phyloP scores from a whole-genome alignment of 2,113 vertebrate genomes.

The Proteles cristata region DNA sequence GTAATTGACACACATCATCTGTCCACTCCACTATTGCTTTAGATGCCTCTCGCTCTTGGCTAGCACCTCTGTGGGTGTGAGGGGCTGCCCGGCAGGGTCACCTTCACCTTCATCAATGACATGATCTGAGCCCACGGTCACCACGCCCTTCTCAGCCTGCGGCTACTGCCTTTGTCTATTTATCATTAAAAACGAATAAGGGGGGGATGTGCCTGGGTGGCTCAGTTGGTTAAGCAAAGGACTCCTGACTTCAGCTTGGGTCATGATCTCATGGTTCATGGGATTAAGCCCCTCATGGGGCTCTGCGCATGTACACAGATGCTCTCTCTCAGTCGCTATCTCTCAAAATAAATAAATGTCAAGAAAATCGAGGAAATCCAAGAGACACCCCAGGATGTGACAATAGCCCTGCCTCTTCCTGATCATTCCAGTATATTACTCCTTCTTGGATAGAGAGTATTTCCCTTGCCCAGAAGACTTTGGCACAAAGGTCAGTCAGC shows the following conservation, averaged over 20 bases:
- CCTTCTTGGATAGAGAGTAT: background rate
- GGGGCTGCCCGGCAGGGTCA: background rate
- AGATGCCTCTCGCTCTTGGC: background rate
- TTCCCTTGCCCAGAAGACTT: background rate
- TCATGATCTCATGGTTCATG: too few species aligned
- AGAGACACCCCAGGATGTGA: background rate
- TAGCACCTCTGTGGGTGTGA: background rate
- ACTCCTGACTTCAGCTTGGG: too few species aligned
- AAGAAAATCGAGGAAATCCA: background rate
- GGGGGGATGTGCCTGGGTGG: too few species aligned
- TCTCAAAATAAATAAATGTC: too few species aligned
- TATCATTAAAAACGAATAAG: background rate
- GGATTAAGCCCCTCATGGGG: too few species aligned
- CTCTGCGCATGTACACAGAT: too few species aligned
- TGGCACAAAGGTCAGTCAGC: background rate
- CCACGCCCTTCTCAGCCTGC: background rate
- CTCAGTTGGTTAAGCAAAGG: too few species aligned
- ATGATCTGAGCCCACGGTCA: background rate
- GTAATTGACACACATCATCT: background rate
- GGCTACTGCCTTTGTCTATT: background rate
- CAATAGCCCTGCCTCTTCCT: background rate
- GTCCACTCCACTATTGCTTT: background rate
- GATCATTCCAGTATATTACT: background rate
- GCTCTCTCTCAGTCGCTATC: too few species aligned
- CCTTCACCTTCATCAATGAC: background rate